Base-by-base conservation (phyloP, 1,140 invertebrate species). In the Drosophila guanche region DNA sequence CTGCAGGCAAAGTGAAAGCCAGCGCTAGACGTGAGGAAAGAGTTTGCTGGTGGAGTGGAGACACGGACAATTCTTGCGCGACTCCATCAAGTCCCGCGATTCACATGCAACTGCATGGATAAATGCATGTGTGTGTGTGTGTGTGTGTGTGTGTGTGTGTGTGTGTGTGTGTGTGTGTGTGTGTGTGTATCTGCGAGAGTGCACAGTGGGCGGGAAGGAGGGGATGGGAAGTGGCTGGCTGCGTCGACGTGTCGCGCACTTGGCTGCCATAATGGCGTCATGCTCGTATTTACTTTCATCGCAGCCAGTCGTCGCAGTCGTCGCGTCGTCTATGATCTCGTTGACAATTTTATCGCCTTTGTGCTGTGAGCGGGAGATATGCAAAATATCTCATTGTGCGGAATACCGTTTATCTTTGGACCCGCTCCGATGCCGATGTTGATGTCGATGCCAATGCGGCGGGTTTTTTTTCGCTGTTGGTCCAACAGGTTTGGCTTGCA, bases 211-310 rank as follows among this genome's bases (percentile, higher is more conserved):
- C 25, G 46, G 8, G 29, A 43, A 12, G 37, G 3, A 22, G 12
- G 50, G 7, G 20, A 3, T 7, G 8, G 29, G 22, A 20, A 29
- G 27, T 14, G 41, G 20, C 16, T 25, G n/a, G 37, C 52, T 74
- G 59, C 72, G 62, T 59, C 79, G 59, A 81, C 68, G 70, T 79
- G 79, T 79, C 79, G 79, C 70, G 79, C 79, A 84, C 66, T 84
- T 84, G 76, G 80, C 79, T 84, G 77, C 80, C 62, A 69, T 89
- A 88, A 88, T 88, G 83, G 83, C 83, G 84, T 89, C 83, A 89
- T 88, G 75, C 83, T 88, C 83, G 80, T 79, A 88, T 88, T 88
- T 88, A 88, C 83, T 90, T 89, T 81, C 86, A 90, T 86, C 81
- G 85, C 81, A 69, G 75, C 60, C 75, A 83, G 73, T 75, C 52